Conservation (phyloP, 1,140 invertebrate species). For the Drosophila ohnishii region DNA sequence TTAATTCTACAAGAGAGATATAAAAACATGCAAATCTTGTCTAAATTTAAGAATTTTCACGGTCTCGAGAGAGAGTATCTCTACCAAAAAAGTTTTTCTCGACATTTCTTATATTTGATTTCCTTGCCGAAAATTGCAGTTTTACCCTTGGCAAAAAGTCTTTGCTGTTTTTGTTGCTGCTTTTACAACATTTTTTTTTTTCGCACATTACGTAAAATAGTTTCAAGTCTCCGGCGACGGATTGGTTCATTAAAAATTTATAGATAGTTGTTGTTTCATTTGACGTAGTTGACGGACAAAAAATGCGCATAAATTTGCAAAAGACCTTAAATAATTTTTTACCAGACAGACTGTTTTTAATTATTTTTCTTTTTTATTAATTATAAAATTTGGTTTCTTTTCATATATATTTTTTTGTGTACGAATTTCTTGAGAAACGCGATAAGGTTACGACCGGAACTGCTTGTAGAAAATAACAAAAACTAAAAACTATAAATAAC, state of each 20-base stretch:
- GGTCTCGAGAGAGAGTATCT: conserved; percentile 41
- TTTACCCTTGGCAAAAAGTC: conserved; percentile 44
- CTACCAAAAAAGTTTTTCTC: conserved; percentile 51
- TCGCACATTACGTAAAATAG: conserved; percentile 51
- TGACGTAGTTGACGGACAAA: conserved; percentile 34
- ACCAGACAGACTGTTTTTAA: conserved; percentile 55
- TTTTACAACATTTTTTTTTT: conserved; percentile 41
- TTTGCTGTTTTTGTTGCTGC: conserved; percentile 12
- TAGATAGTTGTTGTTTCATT: conserved; percentile 28
- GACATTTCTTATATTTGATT: conserved; percentile 42
- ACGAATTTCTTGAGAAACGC: conserved; percentile 43
- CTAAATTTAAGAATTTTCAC: conserved; percentile 74
- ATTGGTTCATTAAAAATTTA: conserved; percentile 44
- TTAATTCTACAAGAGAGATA: conserved; percentile 16
- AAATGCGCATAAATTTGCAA: conserved; percentile 55
- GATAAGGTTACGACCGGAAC: conserved; percentile 63
- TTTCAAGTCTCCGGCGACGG: conserved; percentile 19
- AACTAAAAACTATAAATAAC: conserved; percentile 39
- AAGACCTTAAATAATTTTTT: conserved; percentile 9
- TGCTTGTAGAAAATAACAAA: conserved; percentile 35
- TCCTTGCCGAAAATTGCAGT: conserved; percentile 31
- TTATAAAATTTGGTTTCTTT: conserved; percentile 21
- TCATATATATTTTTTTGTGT: conserved; percentile 11
- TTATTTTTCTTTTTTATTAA: conserved; percentile 13
- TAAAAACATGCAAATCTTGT: conserved; percentile 50